A percentile compares a stretch with the other conserved stretches of the same genome.
These are phyloP conservation scores for Amphipyra tragopoginis DNA, from an alignment of 2,888 invertebrate species.

Conservation along the genomic window DNA sequence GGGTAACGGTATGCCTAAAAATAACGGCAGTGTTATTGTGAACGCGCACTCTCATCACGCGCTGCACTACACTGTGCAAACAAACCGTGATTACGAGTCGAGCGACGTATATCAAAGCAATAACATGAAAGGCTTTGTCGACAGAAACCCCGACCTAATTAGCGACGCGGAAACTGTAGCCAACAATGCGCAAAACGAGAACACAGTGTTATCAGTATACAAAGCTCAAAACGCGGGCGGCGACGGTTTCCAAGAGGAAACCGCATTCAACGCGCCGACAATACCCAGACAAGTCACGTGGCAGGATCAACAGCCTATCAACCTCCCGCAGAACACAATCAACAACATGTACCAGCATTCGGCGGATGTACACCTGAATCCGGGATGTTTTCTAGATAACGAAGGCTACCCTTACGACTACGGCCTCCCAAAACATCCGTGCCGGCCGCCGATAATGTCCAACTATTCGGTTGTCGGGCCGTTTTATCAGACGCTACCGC, in stretches of 20 bases:
- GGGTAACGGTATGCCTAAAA: constrained; percentile 88
- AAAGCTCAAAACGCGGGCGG: constrained; percentile 78
- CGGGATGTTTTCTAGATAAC: constrained; percentile 93
- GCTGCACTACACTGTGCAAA: constrained; percentile 86
- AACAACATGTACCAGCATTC: constrained; percentile 91
- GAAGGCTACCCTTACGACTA: constrained; percentile 95
- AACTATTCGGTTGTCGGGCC: constrained; percentile 84
- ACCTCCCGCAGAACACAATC: constrained; percentile 86
- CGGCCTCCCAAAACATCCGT: constrained; percentile 92
- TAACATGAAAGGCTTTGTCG: constrained; percentile 88
- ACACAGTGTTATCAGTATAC: constrained; percentile 83
- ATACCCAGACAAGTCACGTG: constrained; percentile 89
- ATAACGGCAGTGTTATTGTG: constrained; percentile 88
- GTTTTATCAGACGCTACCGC: constrained; percentile 94
- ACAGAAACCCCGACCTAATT: constrained; percentile 95
- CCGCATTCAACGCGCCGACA: constrained; percentile 80
- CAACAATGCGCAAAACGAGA: constrained; percentile 86
- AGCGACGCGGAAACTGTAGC: constrained; percentile 93
- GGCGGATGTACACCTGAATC: constrained; percentile 93
- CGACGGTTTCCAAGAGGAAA: constrained; percentile 85
- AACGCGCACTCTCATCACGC: constrained; percentile 90
- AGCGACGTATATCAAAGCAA: constrained; percentile 85
- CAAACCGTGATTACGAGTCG: constrained; percentile 90
- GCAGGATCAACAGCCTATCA: constrained; percentile 88
- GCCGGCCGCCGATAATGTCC: constrained; percentile 83